Conservation (phyloP, 2,113 vertebrate species). For the Gopherus flavomarginatus region DNA sequence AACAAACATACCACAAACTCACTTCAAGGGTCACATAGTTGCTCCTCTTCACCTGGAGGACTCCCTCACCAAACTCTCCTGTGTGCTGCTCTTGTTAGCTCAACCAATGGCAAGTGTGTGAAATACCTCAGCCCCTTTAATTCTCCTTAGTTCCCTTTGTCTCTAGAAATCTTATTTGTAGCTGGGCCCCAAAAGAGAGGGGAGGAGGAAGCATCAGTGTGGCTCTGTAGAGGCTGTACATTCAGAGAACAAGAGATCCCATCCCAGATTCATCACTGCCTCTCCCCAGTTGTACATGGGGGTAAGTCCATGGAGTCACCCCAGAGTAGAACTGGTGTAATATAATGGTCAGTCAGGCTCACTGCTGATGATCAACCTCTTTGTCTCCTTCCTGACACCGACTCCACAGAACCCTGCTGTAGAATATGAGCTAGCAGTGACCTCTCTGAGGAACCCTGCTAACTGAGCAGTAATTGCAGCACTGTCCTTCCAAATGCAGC, state of each 20-base stretch:
- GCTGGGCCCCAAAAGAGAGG: neutral
- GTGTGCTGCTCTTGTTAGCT: too few species aligned
- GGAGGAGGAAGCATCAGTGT: neutral
- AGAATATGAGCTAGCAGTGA: neutral
- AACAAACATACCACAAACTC: too few species aligned
- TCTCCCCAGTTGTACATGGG: conserved; percentile 6
- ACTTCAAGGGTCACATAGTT: too few species aligned
- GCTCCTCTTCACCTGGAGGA: too few species aligned
- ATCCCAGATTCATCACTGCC: neutral
- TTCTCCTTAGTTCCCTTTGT: neutral
- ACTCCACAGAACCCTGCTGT: conserved; percentile 42
- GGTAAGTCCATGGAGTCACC: conserved; percentile 41
- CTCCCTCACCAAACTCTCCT: too few species aligned
- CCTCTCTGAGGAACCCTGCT: conserved; percentile 20
- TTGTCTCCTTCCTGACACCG: conserved; percentile 8
- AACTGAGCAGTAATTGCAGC: conserved; percentile 26
- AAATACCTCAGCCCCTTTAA: neutral
- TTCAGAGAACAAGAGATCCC: conserved; percentile 8
- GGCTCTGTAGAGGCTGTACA: neutral
- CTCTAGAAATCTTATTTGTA: conserved; percentile 20
- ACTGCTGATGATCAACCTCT: neutral
- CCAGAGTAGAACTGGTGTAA: conserved; percentile 55
- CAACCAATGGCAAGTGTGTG: too few species aligned
- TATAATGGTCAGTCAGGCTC: conserved; percentile 58
- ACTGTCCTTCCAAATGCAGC: conserved; percentile 56